These are phyloP conservation scores for Rhyacophila brunnea DNA, from an alignment of 1,140 invertebrate species.

Conservation along the genomic window DNA sequence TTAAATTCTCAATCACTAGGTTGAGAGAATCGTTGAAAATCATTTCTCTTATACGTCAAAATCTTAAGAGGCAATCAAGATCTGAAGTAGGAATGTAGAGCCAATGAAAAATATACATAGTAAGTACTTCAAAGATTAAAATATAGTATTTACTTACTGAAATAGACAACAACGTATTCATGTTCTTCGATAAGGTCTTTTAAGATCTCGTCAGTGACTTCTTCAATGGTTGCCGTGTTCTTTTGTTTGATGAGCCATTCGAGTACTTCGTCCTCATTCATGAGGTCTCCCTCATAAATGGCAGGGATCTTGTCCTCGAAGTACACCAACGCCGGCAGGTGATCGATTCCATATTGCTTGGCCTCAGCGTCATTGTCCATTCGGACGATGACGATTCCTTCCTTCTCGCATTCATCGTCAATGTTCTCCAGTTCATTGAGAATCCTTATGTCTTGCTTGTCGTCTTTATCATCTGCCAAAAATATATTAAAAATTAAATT, in stretches of 20 bases:
- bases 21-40: no score
- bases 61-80: no score
- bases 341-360: constrained; percentile 88
- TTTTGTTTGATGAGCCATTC: constrained; percentile 90
- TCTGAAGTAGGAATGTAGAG: no score
- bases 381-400: constrained; percentile 86
- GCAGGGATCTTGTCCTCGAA: constrained; percentile 91
- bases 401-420: constrained; percentile 87
- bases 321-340: constrained; percentile 83
- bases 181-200: constrained; percentile 84
- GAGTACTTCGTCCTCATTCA: constrained; percentile 89
- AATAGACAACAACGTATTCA: constrained; percentile 92
- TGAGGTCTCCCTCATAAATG: constrained; percentile 86
- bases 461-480: constrained; percentile 81
- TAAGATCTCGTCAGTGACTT: constrained; percentile 91
- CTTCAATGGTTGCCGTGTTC: constrained; percentile 88
- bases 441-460: constrained; percentile 84
- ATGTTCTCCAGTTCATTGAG: constrained; percentile 90
- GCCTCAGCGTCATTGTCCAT: constrained; percentile 86
- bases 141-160: constrained; percentile 64
- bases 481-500: no score
- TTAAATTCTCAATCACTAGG: no score
- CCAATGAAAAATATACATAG: no score
- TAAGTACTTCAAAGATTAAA: constrained; percentile 1
- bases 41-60: no score